These are phyloP conservation scores for Sarcophaga variegata DNA, from an alignment of 2,888 invertebrate genomes.

Conservation along the genomic window DNA sequence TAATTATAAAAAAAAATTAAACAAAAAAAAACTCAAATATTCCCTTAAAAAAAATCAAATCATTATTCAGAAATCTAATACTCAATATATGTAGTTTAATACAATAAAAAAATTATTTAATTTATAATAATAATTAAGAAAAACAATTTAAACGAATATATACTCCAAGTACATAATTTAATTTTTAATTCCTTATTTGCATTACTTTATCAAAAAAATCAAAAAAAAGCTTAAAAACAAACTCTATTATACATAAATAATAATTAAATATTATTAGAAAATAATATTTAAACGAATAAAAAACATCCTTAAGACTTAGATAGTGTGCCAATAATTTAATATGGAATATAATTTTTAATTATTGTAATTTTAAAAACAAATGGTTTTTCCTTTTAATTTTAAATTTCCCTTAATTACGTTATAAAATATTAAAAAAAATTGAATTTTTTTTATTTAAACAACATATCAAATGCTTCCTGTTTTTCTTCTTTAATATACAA, in stretches of 20 bases:
- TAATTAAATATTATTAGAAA: slow-evolving; percentile 58
- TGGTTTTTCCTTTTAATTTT: not conserved
- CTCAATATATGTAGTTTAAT: slow-evolving; percentile 67
- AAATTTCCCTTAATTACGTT: slow-evolving; percentile 59
- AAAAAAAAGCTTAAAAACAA: slow-evolving; percentile 71
- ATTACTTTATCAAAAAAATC: slow-evolving; percentile 42
- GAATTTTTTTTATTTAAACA: slow-evolving; percentile 73
- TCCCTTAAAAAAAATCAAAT: slow-evolving; percentile 51
- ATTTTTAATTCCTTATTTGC: slow-evolving; percentile 45
- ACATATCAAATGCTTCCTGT: slow-evolving; percentile 81
- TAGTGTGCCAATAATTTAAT: slow-evolving; percentile 79
- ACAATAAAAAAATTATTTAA: slow-evolving; percentile 55
- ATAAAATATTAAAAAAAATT: slow-evolving; percentile 74
- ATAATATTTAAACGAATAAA: slow-evolving; percentile 45
- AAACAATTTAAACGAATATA: slow-evolving; percentile 67
- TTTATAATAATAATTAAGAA: slow-evolving; percentile 45
- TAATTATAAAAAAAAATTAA: slow-evolving; percentile 63
- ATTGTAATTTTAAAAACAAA: slow-evolving; percentile 28
- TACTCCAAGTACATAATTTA: slow-evolving; percentile 67
- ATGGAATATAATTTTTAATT: slow-evolving; percentile 45
- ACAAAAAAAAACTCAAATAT: slow-evolving; percentile 50
- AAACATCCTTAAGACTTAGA: slow-evolving; percentile 78
- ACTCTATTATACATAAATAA: slow-evolving; percentile 46
- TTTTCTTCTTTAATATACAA: slow-evolving; percentile 44
- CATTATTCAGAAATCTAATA: slow-evolving; percentile 69